Evolutionary conservation across 2,797 vertebrate genomes (phyloP), one percentile per base, ranked within the genome.

Genomic region (Microctenopoma lineatum): DNA sequence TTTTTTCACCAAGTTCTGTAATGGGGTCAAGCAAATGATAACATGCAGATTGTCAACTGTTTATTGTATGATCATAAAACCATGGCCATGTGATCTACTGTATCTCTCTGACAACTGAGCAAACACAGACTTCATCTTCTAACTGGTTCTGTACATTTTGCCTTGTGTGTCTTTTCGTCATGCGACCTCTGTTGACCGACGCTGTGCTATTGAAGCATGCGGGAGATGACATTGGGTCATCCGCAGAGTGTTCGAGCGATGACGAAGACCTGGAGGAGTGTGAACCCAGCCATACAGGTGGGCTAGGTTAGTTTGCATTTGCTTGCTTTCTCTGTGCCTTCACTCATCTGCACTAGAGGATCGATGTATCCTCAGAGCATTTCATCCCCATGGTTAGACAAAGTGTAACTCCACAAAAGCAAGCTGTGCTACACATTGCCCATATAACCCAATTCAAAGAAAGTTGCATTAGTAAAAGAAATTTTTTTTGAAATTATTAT

Each of bases 181-280:
- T 27, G 15, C 39, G 47, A 39, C 48, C 34, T 60, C 52, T 55
- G 67, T 66, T 48, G 66, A 70, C 68, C 73, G 25, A 41, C 60
- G 3, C 27, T 76, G 42, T 83, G 15, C 64, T 81, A 65, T 41
- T 5, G 65, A 80, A 83, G 84, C 85, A 94, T 67, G 62, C 90
- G 15, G 82, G 95, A 72, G 98, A 99, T 82, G 97, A 98, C 72
- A 95, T 96, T 0, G 97, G 94, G 78, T 98, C 97, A 42, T 99
- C 98, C 47, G 98, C 98, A 47, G 98, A 99, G 91, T 99, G 98
- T 90, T 97, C 97, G 57, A 98, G 97, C 25, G 98, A 99, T 18
- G 98, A 99, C 26, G 98, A 99, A 92, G 98, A 99, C 91, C 94
- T 98, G 87, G 96, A 97, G 87, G 98, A 99, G 92, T 99, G 98